Percentiles rank a stretch among this genome's conserved stretches.
phyloP scores from a whole-genome alignment of 2,888 invertebrate species.

The Nesidiocoris tenuis region DNA sequence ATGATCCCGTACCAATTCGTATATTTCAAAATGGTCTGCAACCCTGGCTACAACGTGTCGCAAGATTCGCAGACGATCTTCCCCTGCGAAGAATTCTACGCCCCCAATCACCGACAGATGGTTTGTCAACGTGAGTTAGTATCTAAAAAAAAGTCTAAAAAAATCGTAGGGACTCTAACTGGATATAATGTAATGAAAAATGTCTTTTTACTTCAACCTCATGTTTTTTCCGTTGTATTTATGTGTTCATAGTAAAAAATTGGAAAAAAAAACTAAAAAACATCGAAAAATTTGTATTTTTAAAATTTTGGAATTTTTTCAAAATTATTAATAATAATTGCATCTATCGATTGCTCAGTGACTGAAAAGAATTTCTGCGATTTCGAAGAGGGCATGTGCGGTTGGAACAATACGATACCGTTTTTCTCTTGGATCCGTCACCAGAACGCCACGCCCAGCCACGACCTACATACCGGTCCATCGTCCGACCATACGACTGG shows the following conservation, averaged over 20 bases:
- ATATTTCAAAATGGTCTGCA: constrained; percentile 56
- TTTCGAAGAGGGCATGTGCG: constrained; percentile 70
- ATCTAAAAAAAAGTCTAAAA: too few relatives aligned
- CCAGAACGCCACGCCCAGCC: constrained; percentile 65
- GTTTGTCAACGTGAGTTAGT: constrained; percentile 26
- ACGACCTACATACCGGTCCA: constrained; percentile 70
- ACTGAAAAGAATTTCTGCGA: constrained; percentile 61
- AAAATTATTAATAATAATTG: too few relatives aligned
- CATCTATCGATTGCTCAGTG: too few relatives aligned
- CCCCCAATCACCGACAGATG: neutral
- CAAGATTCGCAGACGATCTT: constrained; percentile 59
- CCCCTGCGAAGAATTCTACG: constrained; percentile 47
- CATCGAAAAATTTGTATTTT: too few relatives aligned
- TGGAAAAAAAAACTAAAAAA: too few relatives aligned
- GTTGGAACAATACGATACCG: constrained; percentile 60
- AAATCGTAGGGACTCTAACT: too few relatives aligned
- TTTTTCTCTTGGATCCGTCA: constrained; percentile 74
- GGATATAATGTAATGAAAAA: too few relatives aligned
- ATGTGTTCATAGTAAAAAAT: too few relatives aligned
- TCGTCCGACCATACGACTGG: constrained; percentile 69
- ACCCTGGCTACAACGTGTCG: constrained; percentile 59
- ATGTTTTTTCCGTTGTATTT: too few relatives aligned
- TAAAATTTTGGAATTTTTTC: too few relatives aligned
- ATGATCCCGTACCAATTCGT: constrained; percentile 10
- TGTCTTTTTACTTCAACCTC: too few relatives aligned